Base-by-base conservation (phyloP, 2,113 vertebrate genomes). In the Todiramphus saurophagus region DNA sequence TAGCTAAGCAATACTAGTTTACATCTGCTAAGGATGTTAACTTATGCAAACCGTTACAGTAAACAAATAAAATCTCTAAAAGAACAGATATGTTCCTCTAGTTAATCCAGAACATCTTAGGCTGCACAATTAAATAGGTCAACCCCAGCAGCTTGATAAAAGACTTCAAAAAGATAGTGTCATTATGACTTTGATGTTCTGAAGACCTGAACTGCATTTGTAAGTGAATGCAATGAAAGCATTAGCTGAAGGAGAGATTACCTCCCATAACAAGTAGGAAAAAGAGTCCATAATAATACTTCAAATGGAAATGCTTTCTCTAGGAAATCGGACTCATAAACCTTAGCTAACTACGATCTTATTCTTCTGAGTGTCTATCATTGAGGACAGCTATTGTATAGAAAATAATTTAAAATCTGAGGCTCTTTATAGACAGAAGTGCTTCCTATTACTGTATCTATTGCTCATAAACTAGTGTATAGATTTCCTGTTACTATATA, bases 91-190 rank as follows among this genome's bases (percentile, higher is more conserved):
- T 15, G 31, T 63, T 79, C 74, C 93, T 95, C 83, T 96, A 96
- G 84, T 94, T 83, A 89, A 69, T 74, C 33, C 53, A 30, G 93
- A 86, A 87, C 90, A 94, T 92, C 81, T 93, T 90, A 94, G 93
- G 92, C 94, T 95, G 88, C 75, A 94, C 89, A 97, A 97, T 97
- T 96, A 97, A 97, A 95, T 95, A 94, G 95, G 96, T 90, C 90
- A 86, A 75, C 48, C 19, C 95, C 84, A 90, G 64, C 44, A 93
- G 50, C 93, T 91, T 96, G 94, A 97, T 96, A 93, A 90, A 95
- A 97, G 69, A 87, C 95, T 95, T 97, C 94, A 94, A 94, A 97
- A 97, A 94, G 85, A 89, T 76, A 94, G 76, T 94, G 94, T 94
- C 90, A 95, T 87, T 96, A 96, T 87, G 48, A 60, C 87, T 97